Evolutionary conservation across 92 coral and sea anemone genomes (phyloP).

Genomic region (Porites lobata): DNA sequence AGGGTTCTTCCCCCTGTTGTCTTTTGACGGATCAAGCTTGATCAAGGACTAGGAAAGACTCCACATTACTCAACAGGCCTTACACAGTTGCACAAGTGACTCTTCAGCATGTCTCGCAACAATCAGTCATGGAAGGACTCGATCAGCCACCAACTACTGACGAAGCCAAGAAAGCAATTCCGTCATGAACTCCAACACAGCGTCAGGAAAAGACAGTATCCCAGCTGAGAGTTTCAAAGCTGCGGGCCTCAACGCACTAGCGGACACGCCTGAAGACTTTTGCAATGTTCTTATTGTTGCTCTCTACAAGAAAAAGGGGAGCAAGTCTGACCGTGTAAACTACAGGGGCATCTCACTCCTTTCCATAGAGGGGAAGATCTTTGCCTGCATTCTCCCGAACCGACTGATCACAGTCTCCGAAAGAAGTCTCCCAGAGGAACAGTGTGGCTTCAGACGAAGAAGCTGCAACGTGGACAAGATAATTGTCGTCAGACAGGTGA

Average conservation of each 20-base stretch:
- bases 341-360: constrained; percentile 45
- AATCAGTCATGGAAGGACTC: background rate
- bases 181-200: background rate
- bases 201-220: constrained; percentile 30
- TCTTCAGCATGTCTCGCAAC: no score
- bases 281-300: constrained; percentile 37
- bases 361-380: constrained; percentile 54
- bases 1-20: constrained; percentile 28
- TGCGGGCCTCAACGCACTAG: constrained; percentile 23
- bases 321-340: constrained; percentile 25
- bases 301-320: constrained; percentile 46
- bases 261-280: constrained; percentile 8
- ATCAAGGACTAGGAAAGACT: constrained; percentile 9
- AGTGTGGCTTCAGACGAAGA: no score
- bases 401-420: constrained; percentile 36
- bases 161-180: constrained; percentile 30
- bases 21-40: constrained; percentile 23
- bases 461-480: no score
- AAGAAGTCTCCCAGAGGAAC: background rate
- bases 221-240: constrained; percentile 42
- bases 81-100: background rate
- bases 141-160: constrained; percentile 15
- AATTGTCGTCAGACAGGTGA: no score
- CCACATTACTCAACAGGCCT: constrained; percentile 50
- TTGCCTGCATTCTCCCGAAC: constrained; percentile 44